Evolutionary conservation across 2,888 invertebrate genomes (phyloP).

Genomic region (Oxyscelio sp.): DNA sequence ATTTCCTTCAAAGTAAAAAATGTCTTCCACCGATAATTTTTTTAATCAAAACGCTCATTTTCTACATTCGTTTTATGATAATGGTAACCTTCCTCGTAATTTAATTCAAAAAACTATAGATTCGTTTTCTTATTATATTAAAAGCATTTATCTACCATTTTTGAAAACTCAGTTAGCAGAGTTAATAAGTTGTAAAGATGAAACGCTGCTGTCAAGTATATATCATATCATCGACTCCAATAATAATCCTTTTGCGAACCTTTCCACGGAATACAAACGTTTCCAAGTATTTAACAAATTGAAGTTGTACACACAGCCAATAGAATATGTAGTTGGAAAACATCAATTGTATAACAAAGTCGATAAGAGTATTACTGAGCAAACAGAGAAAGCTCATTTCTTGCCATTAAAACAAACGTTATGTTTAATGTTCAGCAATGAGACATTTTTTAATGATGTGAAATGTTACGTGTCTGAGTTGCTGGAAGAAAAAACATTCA

Average conservation of each 20-base stretch:
- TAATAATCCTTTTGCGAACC: constrained; percentile 21
- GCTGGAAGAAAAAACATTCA: background rate
- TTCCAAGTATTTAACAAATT: constrained; percentile 34
- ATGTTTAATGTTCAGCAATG: background rate
- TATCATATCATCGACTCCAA: constrained; percentile 18
- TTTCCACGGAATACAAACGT: constrained; percentile 18
- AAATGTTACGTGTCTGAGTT: background rate
- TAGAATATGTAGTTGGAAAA: constrained; percentile 18
- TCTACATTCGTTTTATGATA: constrained; percentile 20
- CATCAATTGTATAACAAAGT: no score
- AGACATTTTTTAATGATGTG: background rate
- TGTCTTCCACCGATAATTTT: background rate
- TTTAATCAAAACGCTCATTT: constrained; percentile 1
- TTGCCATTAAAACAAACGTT: background rate
- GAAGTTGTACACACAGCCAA: constrained; percentile 11
- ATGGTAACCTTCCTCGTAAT: constrained; percentile 22
- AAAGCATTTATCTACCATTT: constrained; percentile 14
- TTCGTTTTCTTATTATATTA: constrained; percentile 23
- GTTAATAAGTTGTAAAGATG: constrained; percentile 7
- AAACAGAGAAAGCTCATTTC: constrained; percentile 6
- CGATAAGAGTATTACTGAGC: no score
- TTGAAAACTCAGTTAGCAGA: constrained; percentile 30
- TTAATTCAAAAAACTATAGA: constrained; percentile 10
- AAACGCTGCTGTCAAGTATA: constrained; percentile 12
- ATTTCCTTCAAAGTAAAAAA: background rate